Evolutionary conservation across 2,888 invertebrate species (phyloP).

Genomic region (Halictus ligatus): DNA sequence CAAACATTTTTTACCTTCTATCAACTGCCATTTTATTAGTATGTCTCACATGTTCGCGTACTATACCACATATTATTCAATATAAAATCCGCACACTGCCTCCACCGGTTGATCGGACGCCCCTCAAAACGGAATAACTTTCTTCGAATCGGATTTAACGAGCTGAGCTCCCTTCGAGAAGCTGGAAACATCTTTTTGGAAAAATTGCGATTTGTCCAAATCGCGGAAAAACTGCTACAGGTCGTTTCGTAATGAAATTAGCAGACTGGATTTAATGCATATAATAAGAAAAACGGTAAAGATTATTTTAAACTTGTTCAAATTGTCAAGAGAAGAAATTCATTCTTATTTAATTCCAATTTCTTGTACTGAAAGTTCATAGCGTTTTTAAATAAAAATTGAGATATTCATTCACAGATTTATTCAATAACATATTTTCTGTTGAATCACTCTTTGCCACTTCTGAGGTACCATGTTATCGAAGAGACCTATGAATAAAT

Average conservation of each 20-base stretch:
- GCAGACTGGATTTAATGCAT: no score
- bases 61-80: not conserved
- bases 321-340: not conserved
- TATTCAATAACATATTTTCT: no score
- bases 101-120: not conserved
- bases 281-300: no score
- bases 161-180: no score
- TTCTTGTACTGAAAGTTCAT: no score
- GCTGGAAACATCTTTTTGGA: no score
- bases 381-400: not conserved
- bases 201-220: not conserved
- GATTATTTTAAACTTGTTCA: not conserved
- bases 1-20: slow-evolving; percentile 19
- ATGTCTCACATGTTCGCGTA: not conserved
- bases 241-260: no score
- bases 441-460: no score
- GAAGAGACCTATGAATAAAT: no score
- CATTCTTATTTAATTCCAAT: not conserved
- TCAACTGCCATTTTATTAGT: slow-evolving; percentile 5
- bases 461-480: no score
- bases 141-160: not conserved
- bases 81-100: not conserved
- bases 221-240: no score
- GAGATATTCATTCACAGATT: no score
- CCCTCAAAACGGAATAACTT: not conserved